phyloP scores from a whole-genome alignment of 2,888 invertebrate species.

The Melipona bicolor region DNA sequence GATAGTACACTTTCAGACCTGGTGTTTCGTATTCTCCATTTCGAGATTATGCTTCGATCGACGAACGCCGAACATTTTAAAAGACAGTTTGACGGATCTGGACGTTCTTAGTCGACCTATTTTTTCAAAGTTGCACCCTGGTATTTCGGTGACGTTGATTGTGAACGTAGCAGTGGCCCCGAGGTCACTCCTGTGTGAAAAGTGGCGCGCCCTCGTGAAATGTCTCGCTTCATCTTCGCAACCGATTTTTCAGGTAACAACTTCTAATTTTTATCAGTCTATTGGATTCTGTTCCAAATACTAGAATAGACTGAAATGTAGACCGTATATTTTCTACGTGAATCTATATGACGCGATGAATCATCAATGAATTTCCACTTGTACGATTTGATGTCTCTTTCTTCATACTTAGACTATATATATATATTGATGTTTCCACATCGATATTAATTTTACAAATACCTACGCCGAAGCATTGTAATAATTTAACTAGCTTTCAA shows the following conservation, averaged over 20 bases:
- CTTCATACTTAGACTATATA: too few relatives aligned
- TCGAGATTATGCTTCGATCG: constrained; percentile 52
- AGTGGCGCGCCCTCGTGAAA: background rate
- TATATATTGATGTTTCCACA: background rate
- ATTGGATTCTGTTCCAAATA: constrained; percentile 24
- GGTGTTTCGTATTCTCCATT: constrained; percentile 38
- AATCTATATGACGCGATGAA: background rate
- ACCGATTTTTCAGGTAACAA: constrained; percentile 22
- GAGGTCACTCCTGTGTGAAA: background rate
- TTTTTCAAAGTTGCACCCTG: constrained; percentile 16
- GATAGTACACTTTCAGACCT: background rate
- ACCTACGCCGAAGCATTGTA: background rate
- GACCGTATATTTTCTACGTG: constrained; percentile 6
- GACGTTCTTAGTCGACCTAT: constrained; percentile 36
- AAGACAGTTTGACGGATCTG: constrained; percentile 33
- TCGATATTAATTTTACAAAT: background rate
- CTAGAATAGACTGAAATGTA: constrained; percentile 22
- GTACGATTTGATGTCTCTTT: background rate
- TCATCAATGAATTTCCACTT: background rate
- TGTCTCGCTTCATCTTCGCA: background rate
- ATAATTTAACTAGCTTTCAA: background rate
- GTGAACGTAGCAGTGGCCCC: background rate
- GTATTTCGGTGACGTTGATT: constrained; percentile 23
- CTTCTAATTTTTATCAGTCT: constrained; percentile 18
- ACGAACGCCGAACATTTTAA: constrained; percentile 36